phyloP scores from a whole-genome alignment of 2,113 vertebrate genomes.

The Anoura caudifer region DNA sequence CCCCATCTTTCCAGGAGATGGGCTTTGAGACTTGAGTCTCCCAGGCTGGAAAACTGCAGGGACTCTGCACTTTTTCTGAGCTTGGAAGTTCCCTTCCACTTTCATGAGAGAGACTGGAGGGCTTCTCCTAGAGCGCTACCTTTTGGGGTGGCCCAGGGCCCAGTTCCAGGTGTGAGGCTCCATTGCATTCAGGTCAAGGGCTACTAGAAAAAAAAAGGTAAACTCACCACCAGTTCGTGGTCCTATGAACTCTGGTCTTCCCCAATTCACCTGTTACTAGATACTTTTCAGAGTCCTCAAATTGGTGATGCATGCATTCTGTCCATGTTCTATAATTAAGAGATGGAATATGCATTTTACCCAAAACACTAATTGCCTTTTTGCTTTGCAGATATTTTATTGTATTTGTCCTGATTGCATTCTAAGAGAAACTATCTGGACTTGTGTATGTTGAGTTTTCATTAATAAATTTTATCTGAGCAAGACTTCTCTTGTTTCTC shows the following conservation, averaged over 20 bases:
- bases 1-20: too few species aligned
- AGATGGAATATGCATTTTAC: not conserved
- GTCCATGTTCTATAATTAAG: not conserved
- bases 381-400: not conserved
- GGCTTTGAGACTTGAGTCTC: too few species aligned
- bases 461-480: conserved; percentile 29
- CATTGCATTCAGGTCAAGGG: not conserved
- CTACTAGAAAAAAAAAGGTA: not conserved
- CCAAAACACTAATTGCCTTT: not conserved
- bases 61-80: not conserved
- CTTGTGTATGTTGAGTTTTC: not conserved
- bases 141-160: not conserved
- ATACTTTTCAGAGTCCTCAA: not conserved
- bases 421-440: not conserved
- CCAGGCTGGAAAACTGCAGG: not conserved
- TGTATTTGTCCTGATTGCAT: not conserved
- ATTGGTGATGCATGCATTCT: not conserved
- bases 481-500: conserved; percentile 46
- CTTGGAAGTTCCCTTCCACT: not conserved
- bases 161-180: not conserved
- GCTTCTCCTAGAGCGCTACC: not conserved
- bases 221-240: not conserved
- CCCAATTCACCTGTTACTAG: not conserved
- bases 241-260: not conserved
- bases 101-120: not conserved